Evolutionary conservation across 2,797 vertebrate species (phyloP).

Genomic region (Limosa lapponica): DNA sequence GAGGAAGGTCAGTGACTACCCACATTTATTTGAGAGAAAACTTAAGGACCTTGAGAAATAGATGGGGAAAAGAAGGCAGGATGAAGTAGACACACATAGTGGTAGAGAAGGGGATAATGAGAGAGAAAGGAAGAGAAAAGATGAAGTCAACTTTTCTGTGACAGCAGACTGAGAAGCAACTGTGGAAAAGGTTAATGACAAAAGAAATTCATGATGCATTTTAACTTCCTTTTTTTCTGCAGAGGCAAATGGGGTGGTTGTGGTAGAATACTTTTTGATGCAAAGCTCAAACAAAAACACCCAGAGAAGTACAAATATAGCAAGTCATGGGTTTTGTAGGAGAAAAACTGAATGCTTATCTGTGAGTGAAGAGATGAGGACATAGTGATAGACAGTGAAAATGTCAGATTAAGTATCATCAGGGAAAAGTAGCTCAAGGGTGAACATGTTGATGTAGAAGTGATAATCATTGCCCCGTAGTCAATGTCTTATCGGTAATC

Average conservation of each 20-base stretch:
- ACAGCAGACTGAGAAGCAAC: not conserved
- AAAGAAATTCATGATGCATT: not conserved
- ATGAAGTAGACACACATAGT: not conserved
- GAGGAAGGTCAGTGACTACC: not conserved
- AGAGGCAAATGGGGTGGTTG: not conserved
- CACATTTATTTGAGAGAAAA: not conserved
- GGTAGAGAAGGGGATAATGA: not conserved
- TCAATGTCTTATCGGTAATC: not conserved
- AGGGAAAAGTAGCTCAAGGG: conserved; percentile 16
- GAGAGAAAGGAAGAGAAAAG: not conserved
- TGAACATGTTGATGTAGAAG: not conserved
- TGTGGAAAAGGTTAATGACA: not conserved
- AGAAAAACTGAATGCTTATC: not conserved
- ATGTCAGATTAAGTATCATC: conserved; percentile 15
- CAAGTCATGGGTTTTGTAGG: not conserved
- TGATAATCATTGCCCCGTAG: not conserved
- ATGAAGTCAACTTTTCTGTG: not conserved
- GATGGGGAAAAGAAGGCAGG: not conserved
- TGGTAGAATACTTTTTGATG: not conserved
- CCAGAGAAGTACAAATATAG: not conserved
- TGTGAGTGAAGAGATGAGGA: not conserved
- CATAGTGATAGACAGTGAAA: not conserved
- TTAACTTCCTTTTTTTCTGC: not conserved
- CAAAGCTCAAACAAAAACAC: not conserved
- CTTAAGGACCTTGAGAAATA: not conserved